Base-by-base conservation (phyloP, 1,140 invertebrate genomes). In the Drosophila jambulina region DNA sequence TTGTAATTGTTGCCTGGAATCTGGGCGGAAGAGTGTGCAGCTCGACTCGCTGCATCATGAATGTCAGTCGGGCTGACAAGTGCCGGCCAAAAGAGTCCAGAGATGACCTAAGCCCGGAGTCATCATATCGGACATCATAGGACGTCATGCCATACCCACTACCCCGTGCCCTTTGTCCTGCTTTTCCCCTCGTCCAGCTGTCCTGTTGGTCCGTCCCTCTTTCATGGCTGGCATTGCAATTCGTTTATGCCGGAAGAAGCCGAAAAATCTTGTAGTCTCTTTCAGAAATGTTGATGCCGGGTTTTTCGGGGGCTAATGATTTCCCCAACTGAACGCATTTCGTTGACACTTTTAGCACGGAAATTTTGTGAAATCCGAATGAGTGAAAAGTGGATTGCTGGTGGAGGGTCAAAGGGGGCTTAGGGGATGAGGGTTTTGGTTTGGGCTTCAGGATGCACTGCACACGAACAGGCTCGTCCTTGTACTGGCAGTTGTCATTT, bases 401-500 rank as follows among this genome's bases (percentile, higher is more conserved):
- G 32, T 1, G 51, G 51, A 32, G 10, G 13, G 29, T 21, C 2
- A 32, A 15, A 19, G n/a, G n/a, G 27, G 10, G 17, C 21, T 17
- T 19, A 21, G 27, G 10, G 23, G 19, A 15, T 23, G 25, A 10
- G 27, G 56, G 36, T 27, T n/a, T n/a, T 36, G 15, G 8, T 23
- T 53, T 19, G 23, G 19, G 42, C 36, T 23, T 34, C 61, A 51
- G 65, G 67, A 38, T 51, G 61, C 40, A 45, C 23, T 45, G 19
- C 40, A 42, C 27, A 68, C 27, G 34, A 59, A 27, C 57, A 43
- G 42, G 38, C 53, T 54, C 27, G 56, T 65, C 51, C 62, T 76
- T 75, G 71, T 77, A 75, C 67, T 77, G 80, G 70, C 57, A 76
- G 80, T 78, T 87, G 84, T 87, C 84, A 88, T 87, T 87, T 87